These are phyloP conservation scores for Drosophila neutralis DNA, from an alignment of 2,888 invertebrate genomes.

Conservation along the genomic window DNA sequence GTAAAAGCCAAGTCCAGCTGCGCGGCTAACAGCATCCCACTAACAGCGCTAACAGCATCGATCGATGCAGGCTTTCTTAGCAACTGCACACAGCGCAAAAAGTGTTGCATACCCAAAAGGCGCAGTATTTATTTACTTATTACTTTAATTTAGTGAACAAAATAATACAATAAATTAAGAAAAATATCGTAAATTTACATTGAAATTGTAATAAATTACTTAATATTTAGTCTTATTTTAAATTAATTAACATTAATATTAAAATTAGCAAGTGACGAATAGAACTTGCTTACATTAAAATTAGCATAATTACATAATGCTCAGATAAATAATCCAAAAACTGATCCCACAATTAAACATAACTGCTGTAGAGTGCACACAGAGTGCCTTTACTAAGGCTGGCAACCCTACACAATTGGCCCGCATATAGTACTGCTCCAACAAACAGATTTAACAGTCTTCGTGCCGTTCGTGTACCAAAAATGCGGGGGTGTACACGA, in stretches of 20 bases:
- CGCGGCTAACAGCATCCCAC: constrained; percentile 32
- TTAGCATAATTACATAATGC: neutral
- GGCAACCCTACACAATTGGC: constrained; percentile 48
- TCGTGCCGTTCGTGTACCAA: constrained; percentile 27
- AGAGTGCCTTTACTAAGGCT: neutral
- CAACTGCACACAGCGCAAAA: neutral
- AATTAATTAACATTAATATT: neutral
- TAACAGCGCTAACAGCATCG: constrained; percentile 76
- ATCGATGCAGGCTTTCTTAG: constrained; percentile 63
- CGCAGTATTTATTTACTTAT: neutral
- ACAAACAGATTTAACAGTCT: constrained; percentile 39
- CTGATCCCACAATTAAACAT: neutral
- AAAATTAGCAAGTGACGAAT: neutral
- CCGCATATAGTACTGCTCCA: constrained; percentile 40
- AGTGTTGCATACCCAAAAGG: constrained; percentile 41
- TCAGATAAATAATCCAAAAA: neutral
- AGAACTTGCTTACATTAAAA: neutral
- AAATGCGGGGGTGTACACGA: constrained; percentile 49
- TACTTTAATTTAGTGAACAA: neutral
- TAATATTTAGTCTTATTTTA: neutral
- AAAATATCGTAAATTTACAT: neutral
- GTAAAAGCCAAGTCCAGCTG: constrained; percentile 19
- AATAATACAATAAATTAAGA: neutral
- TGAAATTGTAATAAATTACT: neutral
- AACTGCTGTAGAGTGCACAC: neutral